Evolutionary conservation across 2,888 invertebrate genomes (phyloP), one percentile per base, ranked within the genome.

Genomic region (Candidula unifasciata): DNA sequence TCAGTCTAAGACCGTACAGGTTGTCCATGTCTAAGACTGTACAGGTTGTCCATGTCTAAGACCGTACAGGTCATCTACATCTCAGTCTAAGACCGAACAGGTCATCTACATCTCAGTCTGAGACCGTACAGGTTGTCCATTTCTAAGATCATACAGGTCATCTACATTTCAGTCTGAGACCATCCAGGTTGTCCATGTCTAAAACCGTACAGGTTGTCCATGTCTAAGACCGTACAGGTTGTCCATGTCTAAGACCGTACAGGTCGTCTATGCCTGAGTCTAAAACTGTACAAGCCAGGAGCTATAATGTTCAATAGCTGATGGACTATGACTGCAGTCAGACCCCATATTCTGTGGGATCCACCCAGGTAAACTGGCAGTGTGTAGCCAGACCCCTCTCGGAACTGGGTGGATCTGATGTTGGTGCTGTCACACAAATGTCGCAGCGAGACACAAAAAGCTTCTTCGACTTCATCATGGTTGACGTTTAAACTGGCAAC

Each of bases 391-490:
- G 82, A 82, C 24, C 85, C 87, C 27, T 87, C 86, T 2, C 89
- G 86, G 78, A 88, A 92, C 85, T 89, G 91, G 21, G 92, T 92
- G 37, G 87, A 87, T 18, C 90, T 82, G 21, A 88, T 84, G 82
- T 90, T 89, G 16, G 74, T 66, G 21, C 86, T 86, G 64, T 90
- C 86, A 87, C 91, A 91, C 37, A 92, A 83, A n/a, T 90, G 88
- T 54, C 86, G 60, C 52, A 92, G 86, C n/a, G 88, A 86, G 52
- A 88, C 79, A 10, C 90, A 89, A 83, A 92, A 92, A 1, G 91
- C 90, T 73, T 83, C 82, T 35, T 90, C 91, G 0, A 98, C 97
- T 89, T 92, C 92, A 74, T 88, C 82, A 24, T 83, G 66, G 81
- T 90, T 90, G 16, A 91, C 37, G 30, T 54, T 73, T n/a, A 92